These are phyloP conservation scores for Ophion ellenae DNA, from an alignment of 2,888 invertebrate species.

Conservation along the genomic window DNA sequence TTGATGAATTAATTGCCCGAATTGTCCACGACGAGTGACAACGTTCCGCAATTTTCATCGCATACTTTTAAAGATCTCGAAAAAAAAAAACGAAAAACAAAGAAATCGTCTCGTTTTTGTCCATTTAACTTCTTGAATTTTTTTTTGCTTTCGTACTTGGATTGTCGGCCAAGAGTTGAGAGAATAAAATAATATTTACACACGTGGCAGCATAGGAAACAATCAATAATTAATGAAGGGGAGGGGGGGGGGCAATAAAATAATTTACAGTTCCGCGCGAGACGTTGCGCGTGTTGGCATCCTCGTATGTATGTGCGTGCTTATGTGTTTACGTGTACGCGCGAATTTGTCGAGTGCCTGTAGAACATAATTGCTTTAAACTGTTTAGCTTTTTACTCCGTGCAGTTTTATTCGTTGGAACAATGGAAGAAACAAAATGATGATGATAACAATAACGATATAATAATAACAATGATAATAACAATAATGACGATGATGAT, in stretches of 20 bases:
- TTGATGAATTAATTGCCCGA: neutral
- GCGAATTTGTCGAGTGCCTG: constrained; percentile 52
- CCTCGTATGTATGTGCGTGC: constrained; percentile 8
- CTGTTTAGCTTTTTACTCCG: constrained; percentile 16
- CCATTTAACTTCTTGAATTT: neutral
- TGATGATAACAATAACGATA: no score
- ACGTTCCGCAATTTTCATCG: neutral
- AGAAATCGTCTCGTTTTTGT: neutral
- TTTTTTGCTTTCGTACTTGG: neutral
- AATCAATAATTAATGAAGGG: constrained; percentile 36
- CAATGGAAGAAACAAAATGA: neutral
- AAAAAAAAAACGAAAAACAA: neutral
- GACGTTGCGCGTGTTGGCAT: neutral
- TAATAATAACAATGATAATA: no score
- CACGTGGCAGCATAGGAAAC: constrained; percentile 16
- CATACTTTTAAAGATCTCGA: no score
- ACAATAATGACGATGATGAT: no score
- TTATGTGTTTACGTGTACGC: constrained; percentile 13
- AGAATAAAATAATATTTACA: constrained; percentile 25
- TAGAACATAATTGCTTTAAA: constrained; percentile 48
- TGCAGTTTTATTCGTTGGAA: neutral
- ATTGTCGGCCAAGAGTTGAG: neutral
- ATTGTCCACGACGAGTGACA: neutral
- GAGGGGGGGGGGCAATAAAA: neutral
- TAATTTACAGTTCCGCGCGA: constrained; percentile 26